phyloP scores from a whole-genome alignment of 2,888 invertebrate species.

The Oscheius myriophilus region DNA sequence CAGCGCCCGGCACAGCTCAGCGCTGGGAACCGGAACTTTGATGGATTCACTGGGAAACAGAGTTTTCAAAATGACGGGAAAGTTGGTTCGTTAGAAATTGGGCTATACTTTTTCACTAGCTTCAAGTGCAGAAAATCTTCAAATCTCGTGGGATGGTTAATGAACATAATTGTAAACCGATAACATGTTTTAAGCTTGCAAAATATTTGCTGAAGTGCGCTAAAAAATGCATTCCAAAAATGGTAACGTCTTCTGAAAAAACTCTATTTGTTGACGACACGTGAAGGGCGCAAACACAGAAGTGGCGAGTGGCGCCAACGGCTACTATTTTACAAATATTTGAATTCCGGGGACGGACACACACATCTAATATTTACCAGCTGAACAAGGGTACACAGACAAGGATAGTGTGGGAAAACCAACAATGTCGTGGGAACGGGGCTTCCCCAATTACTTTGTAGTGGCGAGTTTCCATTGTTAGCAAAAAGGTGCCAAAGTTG shows the following conservation, averaged over 20 bases:
- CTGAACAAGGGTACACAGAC: slow-evolving; percentile 33
- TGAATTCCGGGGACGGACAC: slow-evolving; percentile 30
- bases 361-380: slow-evolving; percentile 33
- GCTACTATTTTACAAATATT: slow-evolving; percentile 33
- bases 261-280: not conserved
- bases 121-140: too few relatives aligned
- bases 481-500: not conserved
- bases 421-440: slow-evolving; percentile 29
- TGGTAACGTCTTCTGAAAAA: too few relatives aligned
- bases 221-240: too few relatives aligned
- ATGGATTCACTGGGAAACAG: too few relatives aligned
- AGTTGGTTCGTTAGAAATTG: too few relatives aligned
- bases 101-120: too few relatives aligned
- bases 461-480: too few relatives aligned
- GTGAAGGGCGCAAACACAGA: slow-evolving; percentile 20
- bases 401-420: slow-evolving; percentile 31
- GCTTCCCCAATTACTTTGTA: not conserved
- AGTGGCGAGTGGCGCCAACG: slow-evolving; percentile 24
- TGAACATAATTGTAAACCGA: too few relatives aligned
- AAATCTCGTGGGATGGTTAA: too few relatives aligned
- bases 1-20: slow-evolving; percentile 22
- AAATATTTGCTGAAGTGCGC: too few relatives aligned
- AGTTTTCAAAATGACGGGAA: too few relatives aligned
- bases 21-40: not conserved
- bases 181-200: too few relatives aligned